Base-by-base conservation (phyloP, 2,888 invertebrate genomes). In the Diaprepes abbreviatus region DNA sequence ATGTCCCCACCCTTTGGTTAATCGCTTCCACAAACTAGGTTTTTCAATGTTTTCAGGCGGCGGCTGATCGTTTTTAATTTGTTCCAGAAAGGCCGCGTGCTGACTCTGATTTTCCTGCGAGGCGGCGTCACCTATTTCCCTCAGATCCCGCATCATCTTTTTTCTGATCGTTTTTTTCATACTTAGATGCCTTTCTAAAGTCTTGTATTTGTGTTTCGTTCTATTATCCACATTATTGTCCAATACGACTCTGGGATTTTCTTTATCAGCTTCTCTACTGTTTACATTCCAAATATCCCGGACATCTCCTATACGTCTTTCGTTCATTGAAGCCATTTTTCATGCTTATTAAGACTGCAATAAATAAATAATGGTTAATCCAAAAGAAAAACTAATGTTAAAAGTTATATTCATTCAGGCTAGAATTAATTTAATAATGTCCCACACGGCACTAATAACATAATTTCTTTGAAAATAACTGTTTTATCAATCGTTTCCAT, bases 81-180 rank as follows among this genome's bases (percentile, higher is more conserved):
- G 84, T 71, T 85, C 85, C 70, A 85, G 75, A 74, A 85, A 84
- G 35, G 82, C 84, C 31, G 81, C 79, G 16, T 78, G 78, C 57
- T 79, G 78, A 52, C 74, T 76, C 38, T 79, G 75, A 43, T 77
- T 78, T 36, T 77, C 73, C 17, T 71, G 67, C 7, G 78, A 78
- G 14, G 80, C 79, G 0, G 82, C 83, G 72, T 84, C 85, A 1
- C 84, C 85, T 28, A 85, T 85, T 76, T 93, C 93, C 79, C 92
- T 90, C 76, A 93, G 86, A 83, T 93, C 93, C 31, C 93, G 87
- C 92, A 93, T 93, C 80, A 93, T 93, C 85, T 93, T 93, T 86
- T 93, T 93, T 76, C 93, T 85, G 75, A 93, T 93, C 14, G 93
- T 93, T 82, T 93, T 93, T 86, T 94, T 93, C 93, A 93, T 93